Percentiles rank a stretch among this genome's conserved stretches.
Conservation (phyloP, 2,113 vertebrate species). For the Nesogale talazaci region DNA sequence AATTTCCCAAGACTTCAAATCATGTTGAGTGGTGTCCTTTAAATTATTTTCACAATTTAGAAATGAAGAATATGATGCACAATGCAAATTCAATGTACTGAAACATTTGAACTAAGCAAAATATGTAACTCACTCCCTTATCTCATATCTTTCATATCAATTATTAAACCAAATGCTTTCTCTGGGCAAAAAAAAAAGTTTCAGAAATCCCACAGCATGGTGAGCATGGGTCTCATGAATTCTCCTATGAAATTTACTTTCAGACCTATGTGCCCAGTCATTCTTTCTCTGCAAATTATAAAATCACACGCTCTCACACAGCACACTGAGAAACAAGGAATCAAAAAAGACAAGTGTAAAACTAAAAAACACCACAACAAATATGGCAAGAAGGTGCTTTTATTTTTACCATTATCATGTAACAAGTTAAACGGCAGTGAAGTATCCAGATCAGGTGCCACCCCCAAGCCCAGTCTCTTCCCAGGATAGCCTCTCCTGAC, state of each 20-base stretch:
- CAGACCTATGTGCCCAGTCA: neutral
- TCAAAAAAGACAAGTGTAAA: neutral
- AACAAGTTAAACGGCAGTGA: neutral
- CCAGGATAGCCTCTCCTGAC: neutral
- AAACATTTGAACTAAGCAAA: conserved; percentile 26
- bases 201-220: neutral
- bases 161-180: conserved; percentile 24
- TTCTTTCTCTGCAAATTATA: neutral
- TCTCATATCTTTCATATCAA: neutral
- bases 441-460: neutral
- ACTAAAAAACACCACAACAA: conserved; percentile 35
- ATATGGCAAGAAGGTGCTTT: conserved; percentile 45
- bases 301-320: neutral
- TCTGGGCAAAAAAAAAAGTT: conserved; percentile 13
- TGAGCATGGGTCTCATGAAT: neutral
- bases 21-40: conserved; percentile 1
- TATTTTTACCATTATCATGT: conserved; percentile 24
- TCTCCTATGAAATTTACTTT: neutral
- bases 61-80: neutral
- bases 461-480: too few relatives aligned
- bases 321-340: neutral
- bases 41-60: conserved; percentile 45
- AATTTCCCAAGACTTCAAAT: conserved; percentile 42
- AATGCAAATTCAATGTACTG: conserved; percentile 27
- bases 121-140: neutral